Evolutionary conservation across 2,888 invertebrate genomes (phyloP).

Genomic region (Scaptomyza tumidula): DNA sequence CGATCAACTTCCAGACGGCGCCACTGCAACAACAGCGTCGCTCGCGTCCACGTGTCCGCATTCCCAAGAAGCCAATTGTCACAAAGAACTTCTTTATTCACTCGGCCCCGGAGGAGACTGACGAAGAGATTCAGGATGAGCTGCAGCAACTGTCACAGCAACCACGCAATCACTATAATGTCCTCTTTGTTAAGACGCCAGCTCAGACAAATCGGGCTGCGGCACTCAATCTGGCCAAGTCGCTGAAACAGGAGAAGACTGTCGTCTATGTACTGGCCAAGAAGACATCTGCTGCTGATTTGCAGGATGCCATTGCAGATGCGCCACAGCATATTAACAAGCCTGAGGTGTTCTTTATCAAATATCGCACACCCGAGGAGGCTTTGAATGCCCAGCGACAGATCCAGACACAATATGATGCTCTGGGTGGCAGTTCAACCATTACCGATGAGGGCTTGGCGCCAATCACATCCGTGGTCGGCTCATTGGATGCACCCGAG

Average conservation of each 20-base stretch:
- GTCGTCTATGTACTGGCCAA: constrained; percentile 84
- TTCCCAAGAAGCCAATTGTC: constrained; percentile 81
- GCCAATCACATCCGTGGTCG: constrained; percentile 82
- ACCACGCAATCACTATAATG: constrained; percentile 83
- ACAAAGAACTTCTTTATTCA: constrained; percentile 84
- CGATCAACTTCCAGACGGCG: constrained; percentile 71
- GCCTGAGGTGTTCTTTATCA: constrained; percentile 84
- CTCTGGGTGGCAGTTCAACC: constrained; percentile 81
- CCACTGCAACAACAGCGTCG: constrained; percentile 71
- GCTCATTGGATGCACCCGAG: constrained; percentile 79
- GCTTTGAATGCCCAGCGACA: constrained; percentile 83
- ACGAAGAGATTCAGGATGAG: constrained; percentile 82
- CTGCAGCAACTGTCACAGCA: constrained; percentile 76
- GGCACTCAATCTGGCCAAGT: constrained; percentile 80
- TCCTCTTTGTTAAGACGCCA: constrained; percentile 84
- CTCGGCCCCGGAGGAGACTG: constrained; percentile 83
- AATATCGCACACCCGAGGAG: constrained; percentile 84
- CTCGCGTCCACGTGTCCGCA: constrained; percentile 71
- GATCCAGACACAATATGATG: constrained; percentile 84
- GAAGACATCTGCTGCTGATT: constrained; percentile 81
- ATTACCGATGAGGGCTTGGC: constrained; percentile 83
- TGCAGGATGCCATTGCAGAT: constrained; percentile 82
- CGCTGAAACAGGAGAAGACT: constrained; percentile 83
- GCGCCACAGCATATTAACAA: constrained; percentile 82
- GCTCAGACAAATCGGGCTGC: constrained; percentile 80